Percentiles rank a stretch among this genome's conserved stretches.
These are phyloP conservation scores for Aurelia sp. DNA, from an alignment of 30 jellyfish, hydroid and myxozoan genomes.

Conservation along the genomic window DNA sequence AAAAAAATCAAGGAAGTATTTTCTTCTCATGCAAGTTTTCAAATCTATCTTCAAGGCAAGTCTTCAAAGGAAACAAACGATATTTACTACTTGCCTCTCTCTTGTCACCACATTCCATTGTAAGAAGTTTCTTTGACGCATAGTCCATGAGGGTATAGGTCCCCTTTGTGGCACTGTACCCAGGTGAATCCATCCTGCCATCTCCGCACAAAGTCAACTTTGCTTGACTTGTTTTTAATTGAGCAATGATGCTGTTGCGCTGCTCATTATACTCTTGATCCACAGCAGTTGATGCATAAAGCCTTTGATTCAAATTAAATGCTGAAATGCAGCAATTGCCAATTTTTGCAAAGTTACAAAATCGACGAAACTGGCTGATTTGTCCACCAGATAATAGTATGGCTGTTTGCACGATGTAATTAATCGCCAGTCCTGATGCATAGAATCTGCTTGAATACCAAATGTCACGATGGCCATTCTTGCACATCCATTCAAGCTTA, in stretches of 20 bases:
- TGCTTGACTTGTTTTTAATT: no score
- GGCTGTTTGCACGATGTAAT: constrained; percentile 34
- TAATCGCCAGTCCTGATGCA: constrained; percentile 36
- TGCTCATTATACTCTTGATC: constrained; percentile 30
- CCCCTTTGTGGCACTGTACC: no score
- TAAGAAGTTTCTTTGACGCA: no score
- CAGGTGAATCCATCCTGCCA: no score
- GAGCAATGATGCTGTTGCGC: background rate
- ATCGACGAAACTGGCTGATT: background rate
- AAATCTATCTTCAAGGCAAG: no score
- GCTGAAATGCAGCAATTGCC: constrained; percentile 5
- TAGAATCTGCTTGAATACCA: constrained; percentile 43
- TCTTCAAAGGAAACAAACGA: no score
- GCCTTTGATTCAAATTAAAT: constrained; percentile 11
- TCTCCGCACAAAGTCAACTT: no score
- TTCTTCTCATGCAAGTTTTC: no score
- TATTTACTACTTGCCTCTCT: no score
- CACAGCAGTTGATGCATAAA: constrained; percentile 23
- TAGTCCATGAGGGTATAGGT: no score
- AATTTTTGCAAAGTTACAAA: constrained; percentile 5
- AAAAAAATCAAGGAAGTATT: no score
- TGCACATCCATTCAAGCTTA: constrained; percentile 33
- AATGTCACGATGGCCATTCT: constrained; percentile 10
- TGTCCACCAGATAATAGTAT: constrained; percentile 25
- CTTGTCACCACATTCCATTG: no score